These are phyloP conservation scores for Caenorhabditis remanei DNA, from an alignment of 1,140 invertebrate species.

Conservation along the genomic window DNA sequence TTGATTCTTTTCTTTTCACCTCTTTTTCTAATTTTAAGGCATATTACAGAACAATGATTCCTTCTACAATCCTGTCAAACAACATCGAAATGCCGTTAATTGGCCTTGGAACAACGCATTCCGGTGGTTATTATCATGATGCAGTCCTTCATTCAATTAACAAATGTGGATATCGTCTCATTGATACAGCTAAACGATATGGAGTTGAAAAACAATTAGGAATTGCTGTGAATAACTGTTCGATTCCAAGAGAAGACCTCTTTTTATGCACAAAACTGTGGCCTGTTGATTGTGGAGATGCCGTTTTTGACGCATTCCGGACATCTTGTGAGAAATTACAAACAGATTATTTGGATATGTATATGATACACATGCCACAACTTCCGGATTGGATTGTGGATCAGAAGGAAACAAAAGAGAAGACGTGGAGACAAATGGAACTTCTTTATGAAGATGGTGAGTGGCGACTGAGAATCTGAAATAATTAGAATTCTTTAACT, in stretches of 20 bases:
- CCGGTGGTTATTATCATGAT: constrained; percentile 79
- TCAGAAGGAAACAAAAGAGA: constrained; percentile 72
- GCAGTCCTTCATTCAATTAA: constrained; percentile 78
- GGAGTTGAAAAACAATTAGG: constrained; percentile 71
- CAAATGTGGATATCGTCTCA: constrained; percentile 78
- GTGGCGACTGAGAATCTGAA: background rate
- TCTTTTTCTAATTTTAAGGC: too few relatives aligned
- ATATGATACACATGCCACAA: constrained; percentile 79
- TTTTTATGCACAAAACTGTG: constrained; percentile 79
- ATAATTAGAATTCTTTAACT: background rate
- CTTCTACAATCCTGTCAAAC: constrained; percentile 50
- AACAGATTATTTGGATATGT: constrained; percentile 77
- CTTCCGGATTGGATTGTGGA: constrained; percentile 73
- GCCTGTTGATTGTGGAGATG: constrained; percentile 78
- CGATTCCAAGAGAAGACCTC: constrained; percentile 76
- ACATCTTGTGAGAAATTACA: constrained; percentile 77
- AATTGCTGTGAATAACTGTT: constrained; percentile 67
- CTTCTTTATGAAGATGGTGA: constrained; percentile 78
- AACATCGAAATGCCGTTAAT: constrained; percentile 64
- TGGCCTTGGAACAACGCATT: constrained; percentile 78
- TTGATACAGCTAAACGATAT: constrained; percentile 79
- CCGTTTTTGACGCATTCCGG: constrained; percentile 72
- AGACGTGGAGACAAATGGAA: constrained; percentile 79
- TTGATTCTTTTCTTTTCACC: background rate
- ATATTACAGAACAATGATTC: constrained; percentile 30